Evolutionary conservation across 2,888 invertebrate species (phyloP).

Genomic region (Tupiocoris notatus): DNA sequence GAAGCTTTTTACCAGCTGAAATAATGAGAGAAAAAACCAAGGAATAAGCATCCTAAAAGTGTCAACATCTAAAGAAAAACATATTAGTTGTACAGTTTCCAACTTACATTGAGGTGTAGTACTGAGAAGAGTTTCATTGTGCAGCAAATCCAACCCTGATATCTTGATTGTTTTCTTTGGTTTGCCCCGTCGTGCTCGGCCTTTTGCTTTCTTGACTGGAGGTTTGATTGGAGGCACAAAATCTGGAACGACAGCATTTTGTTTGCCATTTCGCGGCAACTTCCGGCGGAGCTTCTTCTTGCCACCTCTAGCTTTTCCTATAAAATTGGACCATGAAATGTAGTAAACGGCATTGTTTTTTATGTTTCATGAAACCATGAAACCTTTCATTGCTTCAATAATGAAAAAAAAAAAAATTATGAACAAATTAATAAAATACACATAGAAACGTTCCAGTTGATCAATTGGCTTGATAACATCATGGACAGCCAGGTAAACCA

Average conservation of each 20-base stretch:
- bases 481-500: too few relatives aligned
- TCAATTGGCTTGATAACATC: too few relatives aligned
- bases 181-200: conserved; percentile 57
- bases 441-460: too few relatives aligned
- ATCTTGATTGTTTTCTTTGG: conserved; percentile 71
- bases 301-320: conserved; percentile 52
- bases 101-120: conserved; percentile 70
- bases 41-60: too few relatives aligned
- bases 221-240: conserved; percentile 36
- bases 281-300: conserved; percentile 57
- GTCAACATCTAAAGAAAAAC: neutral
- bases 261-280: conserved; percentile 57
- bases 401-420: neutral
- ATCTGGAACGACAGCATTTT: conserved; percentile 35
- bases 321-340: too few relatives aligned
- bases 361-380: neutral
- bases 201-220: conserved; percentile 47
- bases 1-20: conserved; percentile 66
- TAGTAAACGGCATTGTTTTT: neutral
- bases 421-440: too few relatives aligned
- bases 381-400: neutral
- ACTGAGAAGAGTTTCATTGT: conserved; percentile 84
- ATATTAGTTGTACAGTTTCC: too few relatives aligned
- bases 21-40: too few relatives aligned
- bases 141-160: conserved; percentile 81